Evolutionary conservation across 2,113 vertebrate genomes (phyloP).

Genomic region (Apus apus): DNA sequence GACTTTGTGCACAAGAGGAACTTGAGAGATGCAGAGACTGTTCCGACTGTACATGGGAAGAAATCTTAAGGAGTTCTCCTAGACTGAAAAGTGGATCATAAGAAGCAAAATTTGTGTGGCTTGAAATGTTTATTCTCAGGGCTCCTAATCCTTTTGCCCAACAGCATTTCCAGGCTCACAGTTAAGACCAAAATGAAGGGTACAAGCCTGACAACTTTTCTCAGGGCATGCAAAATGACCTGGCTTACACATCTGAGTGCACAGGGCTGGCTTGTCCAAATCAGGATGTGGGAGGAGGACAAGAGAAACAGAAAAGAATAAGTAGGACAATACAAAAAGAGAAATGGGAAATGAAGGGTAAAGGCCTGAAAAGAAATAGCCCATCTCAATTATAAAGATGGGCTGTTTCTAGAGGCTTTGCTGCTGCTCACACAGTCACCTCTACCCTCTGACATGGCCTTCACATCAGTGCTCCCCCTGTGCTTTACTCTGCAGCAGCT

Average conservation of each 20-base stretch:
- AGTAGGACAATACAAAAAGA: not conserved
- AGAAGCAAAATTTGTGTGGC: not conserved
- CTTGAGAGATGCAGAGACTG: not conserved
- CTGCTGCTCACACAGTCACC: not conserved
- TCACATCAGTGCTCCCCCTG: accelerated
- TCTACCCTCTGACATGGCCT: not conserved
- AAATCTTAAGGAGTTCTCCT: not conserved
- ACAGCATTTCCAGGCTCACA: not conserved
- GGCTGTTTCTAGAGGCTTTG: not conserved
- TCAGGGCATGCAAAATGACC: not conserved
- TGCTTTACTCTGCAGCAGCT: not conserved
- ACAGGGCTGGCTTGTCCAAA: not conserved
- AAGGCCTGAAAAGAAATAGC: not conserved
- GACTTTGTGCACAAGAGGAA: not conserved
- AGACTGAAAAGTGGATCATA: not conserved
- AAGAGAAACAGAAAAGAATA: not conserved
- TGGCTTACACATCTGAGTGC: not conserved
- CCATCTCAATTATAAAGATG: not conserved
- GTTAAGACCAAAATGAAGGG: not conserved
- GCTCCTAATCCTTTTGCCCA: not conserved
- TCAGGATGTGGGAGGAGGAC: not conserved
- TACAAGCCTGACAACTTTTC: not conserved
- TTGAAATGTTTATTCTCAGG: not conserved
- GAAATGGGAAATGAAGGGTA: not conserved
- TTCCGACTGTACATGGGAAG: not conserved